phyloP scores from a whole-genome alignment of 2,888 invertebrate genomes.

The Druceiella hillmani region DNA sequence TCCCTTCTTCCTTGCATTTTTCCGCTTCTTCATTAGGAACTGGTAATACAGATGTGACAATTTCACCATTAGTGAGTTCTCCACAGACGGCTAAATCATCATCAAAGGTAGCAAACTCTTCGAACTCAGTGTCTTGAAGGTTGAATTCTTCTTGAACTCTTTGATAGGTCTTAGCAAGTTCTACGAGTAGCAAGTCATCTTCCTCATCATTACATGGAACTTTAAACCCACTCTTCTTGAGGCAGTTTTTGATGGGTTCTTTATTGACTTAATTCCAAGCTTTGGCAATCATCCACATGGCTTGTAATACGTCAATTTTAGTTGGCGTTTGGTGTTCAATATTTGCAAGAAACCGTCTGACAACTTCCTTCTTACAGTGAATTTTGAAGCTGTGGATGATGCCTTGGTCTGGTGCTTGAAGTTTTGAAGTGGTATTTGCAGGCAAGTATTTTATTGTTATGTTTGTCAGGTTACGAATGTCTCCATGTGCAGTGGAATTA shows the following conservation, averaged over 20 bases:
- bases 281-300: constrained; percentile 23
- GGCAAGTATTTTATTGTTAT: constrained; percentile 22
- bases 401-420: constrained; percentile 20
- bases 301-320: constrained; percentile 21
- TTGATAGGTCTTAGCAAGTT: constrained; percentile 19
- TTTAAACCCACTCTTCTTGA: constrained; percentile 25
- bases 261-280: constrained; percentile 22
- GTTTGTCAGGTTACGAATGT: constrained; percentile 21
- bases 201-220: constrained; percentile 21
- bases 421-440: constrained; percentile 20
- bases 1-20: constrained; percentile 24
- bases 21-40: constrained; percentile 22
- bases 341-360: constrained; percentile 21
- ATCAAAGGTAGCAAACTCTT: constrained; percentile 17
- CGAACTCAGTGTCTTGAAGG: constrained; percentile 19
- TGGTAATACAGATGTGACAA: constrained; percentile 21
- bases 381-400: constrained; percentile 22
- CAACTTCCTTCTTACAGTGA: constrained; percentile 23
- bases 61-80: constrained; percentile 23
- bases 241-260: constrained; percentile 25
- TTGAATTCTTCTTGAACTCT: constrained; percentile 20
- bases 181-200: constrained; percentile 19
- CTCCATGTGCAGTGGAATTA: constrained; percentile 21
- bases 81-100: constrained; percentile 21
- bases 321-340: constrained; percentile 19